Evolutionary conservation across 2,888 invertebrate genomes (phyloP), one percentile per base, ranked within the genome.

Genomic region (Aspidiotus rigidus): DNA sequence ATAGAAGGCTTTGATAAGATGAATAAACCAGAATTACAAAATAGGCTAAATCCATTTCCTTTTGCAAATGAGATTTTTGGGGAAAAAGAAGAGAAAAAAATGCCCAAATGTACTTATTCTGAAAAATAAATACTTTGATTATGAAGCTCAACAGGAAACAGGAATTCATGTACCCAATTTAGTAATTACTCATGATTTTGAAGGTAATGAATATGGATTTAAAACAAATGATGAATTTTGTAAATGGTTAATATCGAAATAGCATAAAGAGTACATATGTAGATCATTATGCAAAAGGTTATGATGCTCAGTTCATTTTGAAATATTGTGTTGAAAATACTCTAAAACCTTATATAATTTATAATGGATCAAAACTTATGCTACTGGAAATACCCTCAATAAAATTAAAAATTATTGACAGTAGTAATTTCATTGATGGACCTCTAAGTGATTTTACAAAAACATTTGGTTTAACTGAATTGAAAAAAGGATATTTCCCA

Each of bases 71-170:
- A 56, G 15, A 56, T 56, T 56, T 56, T 56, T 56, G 56, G 56
- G 15, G 56, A 56, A 56, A 15, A 56, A 56, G 56, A 56, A n/a
- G 56, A 56, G 16, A 15, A 56, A 15, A 56, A 56, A 56, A 10
- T 56, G 15, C 56, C 56, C 15, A 55, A 63, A 59, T 55, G 62
- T 69, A 72, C 70, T 54, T 73, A 71, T 60, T 63, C 69, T 16
- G 70, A 71, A 59, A 71, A 71, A 72, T 72, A 71, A 49, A 55
- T 64, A 8, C 59, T 70, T 72, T 64, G 71, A 71, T 71, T 71
- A 72, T 41, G 69, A 72, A 59, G 72, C 69, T 11, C 67, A 66
- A 54, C 69, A 71, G 60, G 70, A 71, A 61, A 59, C 59, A 16
- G 59, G 59, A 7, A 17, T 8, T n/a, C 59, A 59, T 59, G 28